phyloP scores from a whole-genome alignment of 2,797 vertebrate genomes.

The Sarcoramphus papa region DNA sequence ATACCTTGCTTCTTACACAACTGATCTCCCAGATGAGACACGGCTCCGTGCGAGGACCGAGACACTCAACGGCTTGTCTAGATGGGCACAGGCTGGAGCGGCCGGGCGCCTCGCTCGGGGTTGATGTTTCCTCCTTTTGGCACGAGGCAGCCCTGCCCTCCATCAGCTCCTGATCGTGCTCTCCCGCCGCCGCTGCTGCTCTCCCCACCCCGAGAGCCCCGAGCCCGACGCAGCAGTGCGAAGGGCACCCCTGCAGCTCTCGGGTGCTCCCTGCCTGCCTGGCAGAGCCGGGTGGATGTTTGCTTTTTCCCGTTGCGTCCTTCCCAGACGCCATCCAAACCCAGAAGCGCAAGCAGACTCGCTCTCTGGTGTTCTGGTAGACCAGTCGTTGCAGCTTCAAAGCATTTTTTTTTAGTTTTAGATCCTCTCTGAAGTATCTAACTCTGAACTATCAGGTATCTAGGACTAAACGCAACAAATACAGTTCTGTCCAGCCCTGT shows the following conservation, averaged over 20 bases:
- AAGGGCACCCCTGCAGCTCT: neutral
- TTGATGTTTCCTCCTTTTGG: neutral
- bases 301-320: fast-evolving
- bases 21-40: neutral
- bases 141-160: neutral
- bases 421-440: neutral
- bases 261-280: fast-evolving
- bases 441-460: neutral
- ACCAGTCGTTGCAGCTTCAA: neutral
- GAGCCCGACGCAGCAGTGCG: fast-evolving
- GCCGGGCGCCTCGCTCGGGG: fast-evolving
- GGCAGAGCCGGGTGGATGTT: neutral
- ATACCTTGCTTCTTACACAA: neutral
- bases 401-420: neutral
- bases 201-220: neutral
- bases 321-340: neutral
- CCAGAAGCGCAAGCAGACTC: too few species aligned
- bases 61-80: fast-evolving
- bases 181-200: neutral
- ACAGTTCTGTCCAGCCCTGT: neutral
- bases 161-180: fast-evolving
- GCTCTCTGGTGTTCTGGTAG: neutral
- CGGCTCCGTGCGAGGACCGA: fast-evolving
- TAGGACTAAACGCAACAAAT: neutral
- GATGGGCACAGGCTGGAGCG: neutral